Evolutionary conservation across 2,797 vertebrate species (phyloP).

Genomic region (Melanogrammus aeglefinus): DNA sequence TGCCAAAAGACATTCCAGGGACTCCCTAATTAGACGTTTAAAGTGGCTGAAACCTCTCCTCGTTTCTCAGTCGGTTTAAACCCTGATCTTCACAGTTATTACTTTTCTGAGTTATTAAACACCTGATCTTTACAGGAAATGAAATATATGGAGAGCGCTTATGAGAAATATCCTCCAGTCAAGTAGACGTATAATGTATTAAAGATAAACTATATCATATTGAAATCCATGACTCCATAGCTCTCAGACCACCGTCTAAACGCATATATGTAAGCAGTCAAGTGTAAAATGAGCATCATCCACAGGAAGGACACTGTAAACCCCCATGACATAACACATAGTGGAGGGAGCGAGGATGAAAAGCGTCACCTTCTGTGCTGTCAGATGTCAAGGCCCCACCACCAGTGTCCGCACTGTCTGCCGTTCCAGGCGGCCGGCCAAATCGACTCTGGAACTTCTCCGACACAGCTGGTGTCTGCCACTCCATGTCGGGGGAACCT

Average conservation of each 20-base stretch:
- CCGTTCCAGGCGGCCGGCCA: constrained; percentile 74
- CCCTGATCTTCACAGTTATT: not conserved
- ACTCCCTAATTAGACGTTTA: not conserved
- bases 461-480: constrained; percentile 84
- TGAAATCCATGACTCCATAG: not conserved
- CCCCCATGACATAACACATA: constrained; percentile 36
- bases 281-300: not conserved
- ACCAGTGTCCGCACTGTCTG: constrained; percentile 78
- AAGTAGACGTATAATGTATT: not conserved
- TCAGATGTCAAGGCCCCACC: constrained; percentile 81
- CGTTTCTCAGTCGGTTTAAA: not conserved
- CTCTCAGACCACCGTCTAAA: not conserved
- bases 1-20: not conserved
- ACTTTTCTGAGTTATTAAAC: too few species aligned
- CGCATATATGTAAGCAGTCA: not conserved
- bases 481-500: constrained; percentile 78
- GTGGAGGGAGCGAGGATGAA: constrained; percentile 28
- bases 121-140: not conserved
- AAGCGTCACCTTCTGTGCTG: constrained; percentile 83
- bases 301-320: constrained; percentile 24
- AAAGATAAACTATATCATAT: not conserved
- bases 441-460: constrained; percentile 80
- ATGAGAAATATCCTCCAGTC: not conserved
- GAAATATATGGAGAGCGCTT: not conserved
- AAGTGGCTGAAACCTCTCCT: not conserved